phyloP scores from a whole-genome alignment of 2,797 vertebrate genomes.

The Hypotaenidia okinawae region DNA sequence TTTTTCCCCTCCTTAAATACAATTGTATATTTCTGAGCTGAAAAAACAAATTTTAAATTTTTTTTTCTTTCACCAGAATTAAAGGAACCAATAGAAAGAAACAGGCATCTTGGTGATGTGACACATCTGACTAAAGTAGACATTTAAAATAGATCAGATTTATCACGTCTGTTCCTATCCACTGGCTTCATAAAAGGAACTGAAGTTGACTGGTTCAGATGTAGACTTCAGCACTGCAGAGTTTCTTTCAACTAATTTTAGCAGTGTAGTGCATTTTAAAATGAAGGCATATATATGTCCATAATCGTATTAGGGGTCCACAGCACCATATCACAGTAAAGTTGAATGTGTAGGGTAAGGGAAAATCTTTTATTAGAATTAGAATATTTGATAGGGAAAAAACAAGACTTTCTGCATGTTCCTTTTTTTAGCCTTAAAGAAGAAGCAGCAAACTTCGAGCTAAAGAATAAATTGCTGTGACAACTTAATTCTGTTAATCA shows the following conservation, averaged over 20 bases:
- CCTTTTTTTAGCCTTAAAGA: not conserved
- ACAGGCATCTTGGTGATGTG: not conserved
- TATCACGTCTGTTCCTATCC: not conserved
- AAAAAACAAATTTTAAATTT: not conserved
- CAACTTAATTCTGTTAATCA: conserved; percentile 60
- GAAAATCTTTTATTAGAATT: not conserved
- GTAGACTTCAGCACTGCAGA: not conserved
- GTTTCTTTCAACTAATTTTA: conserved; percentile 22
- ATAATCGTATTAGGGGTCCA: not conserved
- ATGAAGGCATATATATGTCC: not conserved
- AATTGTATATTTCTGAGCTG: not conserved
- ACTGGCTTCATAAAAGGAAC: not conserved
- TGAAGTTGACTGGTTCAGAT: not conserved
- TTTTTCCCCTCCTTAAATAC: not conserved
- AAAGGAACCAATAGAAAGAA: not conserved
- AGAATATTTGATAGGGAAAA: not conserved
- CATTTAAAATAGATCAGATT: conserved; percentile 27
- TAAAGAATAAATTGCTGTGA: conserved; percentile 27
- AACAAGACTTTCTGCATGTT: not conserved
- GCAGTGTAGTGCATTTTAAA: not conserved
- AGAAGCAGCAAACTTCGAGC: not conserved
- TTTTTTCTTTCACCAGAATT: not conserved
- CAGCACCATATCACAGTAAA: not conserved
- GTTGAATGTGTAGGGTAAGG: not conserved
- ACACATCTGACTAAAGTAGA: not conserved